Evolutionary conservation across 2,113 vertebrate genomes (phyloP), one percentile per base, ranked within the genome.

Genomic region (Melanostigma gelatinosum): DNA sequence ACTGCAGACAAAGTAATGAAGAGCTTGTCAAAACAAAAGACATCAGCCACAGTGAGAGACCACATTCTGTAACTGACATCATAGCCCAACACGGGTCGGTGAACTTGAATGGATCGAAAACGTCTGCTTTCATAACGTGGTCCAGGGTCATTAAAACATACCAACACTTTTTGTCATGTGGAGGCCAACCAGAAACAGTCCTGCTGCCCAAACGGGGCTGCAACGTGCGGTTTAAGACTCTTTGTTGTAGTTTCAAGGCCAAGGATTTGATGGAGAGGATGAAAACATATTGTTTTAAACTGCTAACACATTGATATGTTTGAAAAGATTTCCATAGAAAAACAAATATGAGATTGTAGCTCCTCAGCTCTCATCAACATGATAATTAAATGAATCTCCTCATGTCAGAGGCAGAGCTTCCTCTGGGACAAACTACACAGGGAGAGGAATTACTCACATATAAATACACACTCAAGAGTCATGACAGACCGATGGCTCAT

Each of bases 351-450:
- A 84, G 72, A 89, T 84, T 87, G 69, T 66, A 80, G 79, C 86
- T 80, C 87, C 81, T 80, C 64, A 67, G 72, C 78, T 83, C 86
- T 86, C 80, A 86, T 90, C 85, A 93, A 86, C 82, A 88, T 88
- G 58, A 87, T 88, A 88, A 92, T 89, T 87, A 87, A 84, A 93
- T 92, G 87, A 89, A 90, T 93, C 79, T 85, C 71, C 72, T 57
- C 76, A 48, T 71, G 85, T 88, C 73, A 87, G 79, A 76, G 46
- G 40, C 64, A 77, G 72, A 34, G 67, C 63, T 86, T 88, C 83
- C 79, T 82, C 84, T 80, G 89, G 85, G 83, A 87, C 74, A 75
- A 48, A 73, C 79, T 86, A 71, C 83, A 72, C 55, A 82, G 27
- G 10, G 67, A 75, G 79, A 70, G 71, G 73, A 89, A 89, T 87